phyloP scores from a whole-genome alignment of 1,140 invertebrate genomes.

The Drosophila ironensis region DNA sequence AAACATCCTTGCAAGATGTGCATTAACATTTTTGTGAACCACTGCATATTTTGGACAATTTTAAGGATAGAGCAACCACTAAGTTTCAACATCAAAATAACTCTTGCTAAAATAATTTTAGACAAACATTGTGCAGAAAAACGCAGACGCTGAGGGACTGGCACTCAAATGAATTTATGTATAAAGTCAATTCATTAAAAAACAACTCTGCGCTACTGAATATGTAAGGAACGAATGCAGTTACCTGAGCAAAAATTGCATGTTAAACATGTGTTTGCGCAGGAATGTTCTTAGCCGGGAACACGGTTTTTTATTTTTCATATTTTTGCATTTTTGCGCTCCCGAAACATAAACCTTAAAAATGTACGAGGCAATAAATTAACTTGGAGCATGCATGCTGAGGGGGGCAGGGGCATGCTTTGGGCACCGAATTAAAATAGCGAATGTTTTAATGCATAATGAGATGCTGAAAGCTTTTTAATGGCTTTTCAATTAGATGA shows the following conservation, averaged over 20 bases:
- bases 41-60: no score
- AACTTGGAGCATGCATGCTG: constrained; percentile 15
- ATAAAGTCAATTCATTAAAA: constrained; percentile 22
- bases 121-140: no score
- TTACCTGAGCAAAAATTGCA: constrained; percentile 43
- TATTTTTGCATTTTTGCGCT: constrained; percentile 15
- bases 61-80: neutral
- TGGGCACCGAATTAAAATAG: constrained; percentile 53
- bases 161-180: constrained; percentile 36
- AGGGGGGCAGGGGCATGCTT: neutral
- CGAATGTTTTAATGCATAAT: constrained; percentile 80
- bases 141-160: no score
- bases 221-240: constrained; percentile 36
- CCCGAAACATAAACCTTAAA: constrained; percentile 43
- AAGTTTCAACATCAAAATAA: neutral
- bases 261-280: constrained; percentile 29
- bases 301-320: neutral
- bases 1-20: no score
- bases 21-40: no score
- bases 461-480: constrained; percentile 79
- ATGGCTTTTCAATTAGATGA: constrained; percentile 79
- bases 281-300: constrained; percentile 3
- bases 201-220: neutral
- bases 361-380: constrained; percentile 33
- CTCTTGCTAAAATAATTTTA: no score